Conservation (phyloP, 2,888 invertebrate genomes). For the Catocala nupta region DNA sequence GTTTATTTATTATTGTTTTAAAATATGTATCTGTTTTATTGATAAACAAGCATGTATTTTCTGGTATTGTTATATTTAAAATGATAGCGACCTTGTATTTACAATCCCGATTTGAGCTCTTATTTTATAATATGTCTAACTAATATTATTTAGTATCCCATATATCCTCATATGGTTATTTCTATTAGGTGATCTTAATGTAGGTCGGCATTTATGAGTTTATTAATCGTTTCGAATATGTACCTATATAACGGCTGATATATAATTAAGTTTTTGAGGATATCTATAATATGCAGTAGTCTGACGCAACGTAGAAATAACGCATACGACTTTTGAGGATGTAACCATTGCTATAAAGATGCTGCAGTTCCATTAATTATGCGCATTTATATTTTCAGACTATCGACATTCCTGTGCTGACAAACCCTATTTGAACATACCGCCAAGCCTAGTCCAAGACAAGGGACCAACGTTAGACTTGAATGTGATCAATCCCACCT, state of each 20-base stretch:
- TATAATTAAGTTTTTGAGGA: not conserved
- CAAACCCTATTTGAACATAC: conserved; percentile 74
- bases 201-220: conserved; percentile 1
- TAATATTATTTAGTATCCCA: conserved; percentile 2
- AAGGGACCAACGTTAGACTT: conserved; percentile 66
- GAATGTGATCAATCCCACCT: conserved; percentile 68
- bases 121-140: not conserved
- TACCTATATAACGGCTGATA: not conserved
- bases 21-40: conserved; percentile 7
- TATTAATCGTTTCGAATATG: not conserved
- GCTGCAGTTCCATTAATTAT: conserved; percentile 15
- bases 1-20: conserved; percentile 15
- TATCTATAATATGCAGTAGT: conserved; percentile 2
- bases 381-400: conserved; percentile 77
- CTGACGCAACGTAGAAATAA: conserved; percentile 5
- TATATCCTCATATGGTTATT: not conserved
- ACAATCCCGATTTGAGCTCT: not conserved
- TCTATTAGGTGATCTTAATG: not conserved
- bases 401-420: conserved; percentile 90
- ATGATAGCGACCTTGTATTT: not conserved
- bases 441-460: conserved; percentile 63
- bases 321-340: not conserved
- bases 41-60: conserved; percentile 30
- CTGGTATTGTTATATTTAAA: not conserved
- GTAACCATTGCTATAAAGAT: not conserved